phyloP scores from a whole-genome alignment of 1,140 invertebrate genomes.

The Trachelipus rathkii region DNA sequence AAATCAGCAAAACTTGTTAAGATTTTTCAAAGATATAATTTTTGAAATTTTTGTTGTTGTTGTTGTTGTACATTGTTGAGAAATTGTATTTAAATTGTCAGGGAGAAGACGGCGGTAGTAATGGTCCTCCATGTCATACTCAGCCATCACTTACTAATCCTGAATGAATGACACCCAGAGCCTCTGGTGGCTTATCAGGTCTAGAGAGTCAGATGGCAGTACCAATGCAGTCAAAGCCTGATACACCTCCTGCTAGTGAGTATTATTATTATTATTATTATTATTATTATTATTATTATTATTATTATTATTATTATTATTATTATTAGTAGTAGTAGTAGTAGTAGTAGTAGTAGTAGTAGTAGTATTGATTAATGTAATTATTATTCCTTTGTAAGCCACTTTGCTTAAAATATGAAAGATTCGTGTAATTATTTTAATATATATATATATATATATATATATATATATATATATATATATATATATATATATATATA shows the following conservation, averaged over 20 bases:
- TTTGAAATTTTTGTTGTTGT: too few relatives aligned
- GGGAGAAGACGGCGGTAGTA: background rate
- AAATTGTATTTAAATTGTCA: too few relatives aligned
- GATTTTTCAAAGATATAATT: too few relatives aligned
- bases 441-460: background rate
- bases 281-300: background rate
- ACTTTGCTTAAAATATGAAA: background rate
- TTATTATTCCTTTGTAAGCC: background rate
- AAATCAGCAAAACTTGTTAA: too few relatives aligned
- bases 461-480: background rate
- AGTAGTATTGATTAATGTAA: too few relatives aligned
- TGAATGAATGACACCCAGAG: background rate
- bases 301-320: slow-evolving; percentile 14
- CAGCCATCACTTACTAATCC: background rate
- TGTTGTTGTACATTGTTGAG: too few relatives aligned
- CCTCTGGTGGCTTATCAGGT: background rate
- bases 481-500: slow-evolving; percentile 23
- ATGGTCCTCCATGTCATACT: background rate
- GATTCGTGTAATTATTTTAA: background rate
- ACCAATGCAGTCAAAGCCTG: background rate
- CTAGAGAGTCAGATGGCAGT: background rate
- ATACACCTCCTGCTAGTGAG: background rate
- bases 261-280: background rate
- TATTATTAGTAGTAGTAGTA: too few relatives aligned
- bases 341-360: too few relatives aligned